A percentile compares a stretch with the other conserved stretches of the same genome.
phyloP scores from a whole-genome alignment of 2,113 vertebrate species.

The Triplophysa rosa region DNA sequence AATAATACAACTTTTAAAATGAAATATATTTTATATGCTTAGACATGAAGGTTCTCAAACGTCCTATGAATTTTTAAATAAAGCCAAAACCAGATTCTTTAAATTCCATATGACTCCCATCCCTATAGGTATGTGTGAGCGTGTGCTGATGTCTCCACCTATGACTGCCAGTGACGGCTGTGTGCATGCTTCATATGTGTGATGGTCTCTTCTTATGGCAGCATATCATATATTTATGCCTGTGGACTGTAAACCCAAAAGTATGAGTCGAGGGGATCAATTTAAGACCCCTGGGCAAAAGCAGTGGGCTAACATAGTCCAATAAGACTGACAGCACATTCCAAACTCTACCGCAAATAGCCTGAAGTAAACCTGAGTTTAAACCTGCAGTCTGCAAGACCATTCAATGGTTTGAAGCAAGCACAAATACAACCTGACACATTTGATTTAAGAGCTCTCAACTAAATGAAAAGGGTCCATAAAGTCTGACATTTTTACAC shows the following conservation, averaged over 20 bases:
- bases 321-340: slow-evolving; percentile 30
- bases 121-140: no score
- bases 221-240: slow-evolving; percentile 4
- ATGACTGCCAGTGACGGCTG: no score
- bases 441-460: slow-evolving; percentile 23
- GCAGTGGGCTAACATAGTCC: not conserved
- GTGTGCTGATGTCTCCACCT: no score
- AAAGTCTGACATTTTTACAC: slow-evolving; percentile 10
- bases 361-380: slow-evolving; percentile 27
- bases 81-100: no score
- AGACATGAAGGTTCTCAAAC: no score
- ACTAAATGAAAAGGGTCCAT: slow-evolving; percentile 5
- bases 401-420: not conserved
- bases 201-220: not conserved
- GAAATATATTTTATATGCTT: no score
- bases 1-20: no score
- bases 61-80: no score
- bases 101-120: no score
- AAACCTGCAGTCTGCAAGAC: slow-evolving; percentile 32
- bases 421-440: not conserved
- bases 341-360: slow-evolving; percentile 19
- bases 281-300: slow-evolving; percentile 12
- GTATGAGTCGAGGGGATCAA: slow-evolving; percentile 25
- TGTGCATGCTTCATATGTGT: not conserved
- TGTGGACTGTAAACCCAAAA: not conserved